Base-by-base conservation (phyloP, 2,113 vertebrate species). In the Passer montanus region DNA sequence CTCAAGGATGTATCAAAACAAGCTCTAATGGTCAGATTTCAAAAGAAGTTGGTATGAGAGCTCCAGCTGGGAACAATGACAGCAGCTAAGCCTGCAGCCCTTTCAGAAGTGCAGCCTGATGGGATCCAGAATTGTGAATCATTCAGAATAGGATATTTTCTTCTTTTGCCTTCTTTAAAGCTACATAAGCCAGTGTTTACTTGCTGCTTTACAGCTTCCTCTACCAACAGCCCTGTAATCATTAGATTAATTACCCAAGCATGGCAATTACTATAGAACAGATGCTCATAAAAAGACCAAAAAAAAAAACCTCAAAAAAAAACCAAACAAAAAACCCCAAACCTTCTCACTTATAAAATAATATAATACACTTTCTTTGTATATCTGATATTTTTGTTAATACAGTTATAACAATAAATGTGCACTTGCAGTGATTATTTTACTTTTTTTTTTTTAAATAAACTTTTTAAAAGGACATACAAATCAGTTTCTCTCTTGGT, bases 161-260 rank as follows among this genome's bases (percentile, higher is more conserved):
- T 83, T 68, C 76, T 89, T 70, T 73, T 77, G 41, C 72, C 64
- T 90, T 80, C 75, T 89, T 91, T 64, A 68, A 89, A 97, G 87
- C 74, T 50, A 80, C 24, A 58, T 37, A 79, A 75, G 41, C 56
- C 74, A 81, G 72, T 89, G 68, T 82, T 96, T 92, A 85, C 62
- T 76, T 91, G 84, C 79, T 91, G 70, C 76, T 97, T 81, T 64
- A 95, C 90, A 94, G 93, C 78, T 87, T 92, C 58, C 66, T 89
- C 70, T 72, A 79, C 78, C 94, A 89, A 76, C 50, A 81, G 85
- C 92, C 91, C 81, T 55, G 64, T 88, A 97, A 97, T 96, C 87
- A 92, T 83, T 90, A 90, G 92, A 97, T 95, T 53, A 97, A 94
- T 94, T 95, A 93, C 28, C 68, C 89, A 94, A 86, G 86, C 86